These are phyloP conservation scores for Cephalopachus bancanus DNA, from an alignment of 2,797 vertebrate genomes.

Conservation along the genomic window DNA sequence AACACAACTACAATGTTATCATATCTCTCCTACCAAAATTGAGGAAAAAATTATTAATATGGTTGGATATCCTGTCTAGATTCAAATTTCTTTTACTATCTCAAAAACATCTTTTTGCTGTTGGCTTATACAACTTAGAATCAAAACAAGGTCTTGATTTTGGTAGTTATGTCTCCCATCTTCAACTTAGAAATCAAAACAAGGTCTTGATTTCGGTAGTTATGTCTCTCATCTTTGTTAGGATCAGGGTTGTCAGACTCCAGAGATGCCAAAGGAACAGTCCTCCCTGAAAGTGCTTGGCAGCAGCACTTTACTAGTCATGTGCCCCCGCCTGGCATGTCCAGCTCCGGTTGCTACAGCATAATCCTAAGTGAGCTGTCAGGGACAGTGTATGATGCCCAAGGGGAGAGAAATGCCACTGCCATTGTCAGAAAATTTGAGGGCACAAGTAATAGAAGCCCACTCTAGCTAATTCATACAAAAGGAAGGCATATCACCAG, in stretches of 20 bases:
- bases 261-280: neutral
- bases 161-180: neutral
- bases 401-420: neutral
- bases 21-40: neutral
- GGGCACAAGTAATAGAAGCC: neutral
- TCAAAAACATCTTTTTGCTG: neutral
- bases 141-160: slow-evolving; percentile 37
- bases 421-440: neutral
- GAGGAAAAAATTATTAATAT: neutral
- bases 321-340: neutral
- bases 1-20: neutral
- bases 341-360: neutral
- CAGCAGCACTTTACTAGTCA: neutral
- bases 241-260: neutral
- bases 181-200: slow-evolving; percentile 40
- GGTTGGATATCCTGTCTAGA: neutral
- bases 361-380: neutral
- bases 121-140: neutral
- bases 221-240: neutral
- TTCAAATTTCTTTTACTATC: neutral
- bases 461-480: neutral
- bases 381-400: neutral
- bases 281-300: neutral
- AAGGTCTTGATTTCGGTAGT: neutral
- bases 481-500: neutral